phyloP scores from a whole-genome alignment of 2,113 vertebrate genomes.

The Naja naja region DNA sequence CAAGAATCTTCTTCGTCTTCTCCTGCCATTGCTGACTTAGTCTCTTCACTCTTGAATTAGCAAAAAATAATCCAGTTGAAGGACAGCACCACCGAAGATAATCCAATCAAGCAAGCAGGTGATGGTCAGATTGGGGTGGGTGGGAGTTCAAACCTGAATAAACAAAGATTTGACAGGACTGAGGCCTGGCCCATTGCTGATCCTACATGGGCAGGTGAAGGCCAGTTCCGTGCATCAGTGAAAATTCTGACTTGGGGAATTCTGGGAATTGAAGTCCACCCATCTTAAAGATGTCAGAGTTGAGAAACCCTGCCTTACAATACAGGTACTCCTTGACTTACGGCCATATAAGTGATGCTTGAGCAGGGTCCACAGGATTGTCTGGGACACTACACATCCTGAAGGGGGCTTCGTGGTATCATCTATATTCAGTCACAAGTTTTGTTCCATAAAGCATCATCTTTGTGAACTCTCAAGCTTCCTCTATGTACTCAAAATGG shows the following conservation, averaged over 20 bases:
- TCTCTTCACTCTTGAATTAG: neutral
- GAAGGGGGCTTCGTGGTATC: too few species aligned
- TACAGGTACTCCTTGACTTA: neutral
- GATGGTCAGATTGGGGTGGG: neutral
- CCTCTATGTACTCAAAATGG: too few species aligned
- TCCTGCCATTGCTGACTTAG: neutral
- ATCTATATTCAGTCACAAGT: too few species aligned
- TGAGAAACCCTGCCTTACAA: neutral
- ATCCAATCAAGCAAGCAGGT: neutral
- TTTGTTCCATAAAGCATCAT: too few species aligned
- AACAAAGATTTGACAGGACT: neutral
- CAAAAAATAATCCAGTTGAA: neutral
- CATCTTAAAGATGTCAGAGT: neutral
- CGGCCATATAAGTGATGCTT: too few species aligned
- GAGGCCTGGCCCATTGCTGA: neutral
- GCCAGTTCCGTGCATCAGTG: neutral
- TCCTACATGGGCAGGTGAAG: neutral
- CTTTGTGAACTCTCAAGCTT: too few species aligned
- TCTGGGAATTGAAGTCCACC: neutral
- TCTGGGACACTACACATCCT: too few species aligned
- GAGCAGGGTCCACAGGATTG: too few species aligned
- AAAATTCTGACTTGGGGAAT: neutral
- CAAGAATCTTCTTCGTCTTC: neutral
- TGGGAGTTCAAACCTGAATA: neutral
- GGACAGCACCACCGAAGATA: neutral